Evolutionary conservation across 1,140 invertebrate species (phyloP).

Genomic region (Cydia strobilella): DNA sequence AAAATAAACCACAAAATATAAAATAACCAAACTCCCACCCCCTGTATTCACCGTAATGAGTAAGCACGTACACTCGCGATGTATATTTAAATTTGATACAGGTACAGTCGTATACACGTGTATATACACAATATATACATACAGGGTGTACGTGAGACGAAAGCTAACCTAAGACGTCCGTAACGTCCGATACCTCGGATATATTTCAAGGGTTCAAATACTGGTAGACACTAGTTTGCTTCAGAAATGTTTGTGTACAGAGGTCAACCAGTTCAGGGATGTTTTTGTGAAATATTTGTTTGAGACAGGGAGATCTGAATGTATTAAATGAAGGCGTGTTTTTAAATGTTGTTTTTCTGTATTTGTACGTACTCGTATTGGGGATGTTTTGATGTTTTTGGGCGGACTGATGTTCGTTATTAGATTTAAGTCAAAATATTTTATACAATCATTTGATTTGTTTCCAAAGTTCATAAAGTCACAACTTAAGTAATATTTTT

Average conservation of each 20-base stretch:
- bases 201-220: neutral
- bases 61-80: constrained; percentile 61
- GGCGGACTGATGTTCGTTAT: no score
- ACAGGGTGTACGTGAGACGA: constrained; percentile 2
- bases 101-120: constrained; percentile 14
- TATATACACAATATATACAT: constrained; percentile 1
- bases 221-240: neutral
- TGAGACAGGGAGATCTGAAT: neutral
- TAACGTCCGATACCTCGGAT: neutral
- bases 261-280: neutral
- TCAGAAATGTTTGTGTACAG: neutral
- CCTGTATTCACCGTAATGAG: constrained; percentile 61
- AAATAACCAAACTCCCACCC: constrained; percentile 27
- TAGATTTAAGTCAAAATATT: no score
- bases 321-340: neutral
- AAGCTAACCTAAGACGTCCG: neutral
- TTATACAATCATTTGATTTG: no score
- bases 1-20: no score
- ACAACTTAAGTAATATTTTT: no score
- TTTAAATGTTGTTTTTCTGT: constrained; percentile 9
- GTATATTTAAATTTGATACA: constrained; percentile 70
- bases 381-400: neutral
- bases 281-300: constrained; percentile 6
- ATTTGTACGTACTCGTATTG: neutral
- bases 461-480: no score